phyloP scores from a whole-genome alignment of 1,140 invertebrate genomes.

The Nasonia longicornis region DNA sequence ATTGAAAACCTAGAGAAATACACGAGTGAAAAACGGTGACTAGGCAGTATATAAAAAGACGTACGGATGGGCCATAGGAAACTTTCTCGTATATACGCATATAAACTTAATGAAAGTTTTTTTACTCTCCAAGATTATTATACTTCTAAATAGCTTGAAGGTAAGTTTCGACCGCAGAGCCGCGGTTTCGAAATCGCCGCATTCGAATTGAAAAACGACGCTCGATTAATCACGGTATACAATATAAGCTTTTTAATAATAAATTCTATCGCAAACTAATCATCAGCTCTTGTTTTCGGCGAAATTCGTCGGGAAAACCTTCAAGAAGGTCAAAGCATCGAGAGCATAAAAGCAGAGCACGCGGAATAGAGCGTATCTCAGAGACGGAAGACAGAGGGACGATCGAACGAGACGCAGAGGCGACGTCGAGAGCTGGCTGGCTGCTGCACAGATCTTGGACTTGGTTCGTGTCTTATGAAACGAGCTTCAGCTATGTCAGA shows the following conservation, averaged over 20 bases:
- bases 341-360: neutral
- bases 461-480: neutral
- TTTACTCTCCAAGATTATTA: too few relatives aligned
- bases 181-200: too few relatives aligned
- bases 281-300: too few relatives aligned
- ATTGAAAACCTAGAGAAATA: neutral
- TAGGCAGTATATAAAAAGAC: neutral
- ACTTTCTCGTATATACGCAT: too few relatives aligned
- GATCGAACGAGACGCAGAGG: neutral
- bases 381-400: neutral
- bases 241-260: too few relatives aligned
- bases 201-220: too few relatives aligned
- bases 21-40: neutral
- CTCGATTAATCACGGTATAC: too few relatives aligned
- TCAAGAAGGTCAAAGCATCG: neutral
- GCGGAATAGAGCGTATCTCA: neutral
- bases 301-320: neutral
- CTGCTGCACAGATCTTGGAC: conserved; percentile 5
- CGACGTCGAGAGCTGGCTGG: conserved; percentile 11
- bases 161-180: too few relatives aligned
- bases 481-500: neutral
- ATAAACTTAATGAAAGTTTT: too few relatives aligned
- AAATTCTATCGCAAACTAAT: too few relatives aligned
- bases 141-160: too few relatives aligned
- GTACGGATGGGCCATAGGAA: neutral